Percentiles rank a stretch among this genome's conserved stretches.
These are phyloP conservation scores for Elachura formosa DNA, from an alignment of 2,113 vertebrate genomes.

Conservation along the genomic window DNA sequence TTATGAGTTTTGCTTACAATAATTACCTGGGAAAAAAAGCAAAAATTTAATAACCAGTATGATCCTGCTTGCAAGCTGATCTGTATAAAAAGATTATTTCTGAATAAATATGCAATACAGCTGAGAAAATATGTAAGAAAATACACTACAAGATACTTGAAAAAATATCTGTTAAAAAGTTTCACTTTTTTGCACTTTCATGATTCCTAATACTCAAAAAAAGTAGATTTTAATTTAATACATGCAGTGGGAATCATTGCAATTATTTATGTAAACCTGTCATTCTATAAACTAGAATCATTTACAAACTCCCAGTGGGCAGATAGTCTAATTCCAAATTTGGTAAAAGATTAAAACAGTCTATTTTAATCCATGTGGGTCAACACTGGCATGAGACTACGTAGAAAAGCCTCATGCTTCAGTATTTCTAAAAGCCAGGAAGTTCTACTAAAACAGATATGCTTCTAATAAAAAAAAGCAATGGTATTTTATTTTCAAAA, in stretches of 20 bases:
- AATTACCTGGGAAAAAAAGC: not conserved
- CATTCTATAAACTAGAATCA: constrained; percentile 74
- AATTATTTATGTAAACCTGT: constrained; percentile 75
- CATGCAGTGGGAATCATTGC: constrained; percentile 58
- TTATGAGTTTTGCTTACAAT: not conserved
- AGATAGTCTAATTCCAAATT: constrained; percentile 83
- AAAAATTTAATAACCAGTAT: not conserved
- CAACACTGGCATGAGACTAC: constrained; percentile 78
- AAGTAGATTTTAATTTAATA: constrained; percentile 60
- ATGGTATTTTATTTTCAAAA: constrained; percentile 14
- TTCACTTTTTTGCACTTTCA: not conserved
- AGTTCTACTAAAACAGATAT: constrained; percentile 31
- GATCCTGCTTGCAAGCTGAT: not conserved
- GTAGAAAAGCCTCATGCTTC: constrained; percentile 71
- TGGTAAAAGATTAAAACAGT: constrained; percentile 81
- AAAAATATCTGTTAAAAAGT: not conserved
- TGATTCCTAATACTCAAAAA: constrained; percentile 14
- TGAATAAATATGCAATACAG: not conserved
- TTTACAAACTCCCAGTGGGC: constrained; percentile 73
- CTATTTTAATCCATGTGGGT: constrained; percentile 82
- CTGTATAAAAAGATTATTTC: not conserved
- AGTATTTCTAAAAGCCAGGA: constrained; percentile 52
- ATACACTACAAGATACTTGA: not conserved
- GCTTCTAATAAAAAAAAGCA: constrained; percentile 22
- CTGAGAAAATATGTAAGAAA: not conserved